Conservation (phyloP, 2,888 invertebrate species). For the Xanthia togata region DNA sequence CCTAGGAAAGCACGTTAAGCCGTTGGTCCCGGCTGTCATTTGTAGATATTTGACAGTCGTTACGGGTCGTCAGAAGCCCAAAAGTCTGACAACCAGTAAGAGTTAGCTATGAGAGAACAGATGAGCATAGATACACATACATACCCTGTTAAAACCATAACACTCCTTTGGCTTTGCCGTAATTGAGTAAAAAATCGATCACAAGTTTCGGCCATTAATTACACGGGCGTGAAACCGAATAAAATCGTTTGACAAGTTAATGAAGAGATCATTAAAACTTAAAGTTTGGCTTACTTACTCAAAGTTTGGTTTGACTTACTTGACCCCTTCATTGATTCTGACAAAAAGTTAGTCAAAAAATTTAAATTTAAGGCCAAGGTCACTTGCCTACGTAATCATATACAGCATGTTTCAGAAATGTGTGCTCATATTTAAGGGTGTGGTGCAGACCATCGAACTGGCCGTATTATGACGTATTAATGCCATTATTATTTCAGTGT, state of each 20-base stretch:
- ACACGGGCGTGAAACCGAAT: conserved; percentile 11
- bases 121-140: not conserved
- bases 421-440: not conserved
- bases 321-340: conserved; percentile 51
- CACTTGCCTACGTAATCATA: not conserved
- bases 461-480: no score
- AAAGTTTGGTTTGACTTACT: no score
- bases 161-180: not conserved
- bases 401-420: not conserved
- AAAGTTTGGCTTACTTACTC: no score
- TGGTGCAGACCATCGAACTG: not conserved
- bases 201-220: conserved; percentile 10
- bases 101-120: no score
- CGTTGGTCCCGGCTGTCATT: not conserved
- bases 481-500: no score
- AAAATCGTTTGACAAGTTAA: conserved; percentile 31
- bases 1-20: not conserved
- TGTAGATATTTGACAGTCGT: not conserved
- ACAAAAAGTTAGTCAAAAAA: conserved; percentile 56
- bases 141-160: not conserved
- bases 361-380: conserved; percentile 34
- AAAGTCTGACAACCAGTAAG: not conserved
- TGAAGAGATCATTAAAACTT: conserved; percentile 39
- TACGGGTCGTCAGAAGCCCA: no score
- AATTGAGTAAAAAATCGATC: conserved; percentile 6